Evolutionary conservation across 2,113 vertebrate genomes (phyloP), one percentile per base, ranked within the genome.

Genomic region (Scomber scombrus): DNA sequence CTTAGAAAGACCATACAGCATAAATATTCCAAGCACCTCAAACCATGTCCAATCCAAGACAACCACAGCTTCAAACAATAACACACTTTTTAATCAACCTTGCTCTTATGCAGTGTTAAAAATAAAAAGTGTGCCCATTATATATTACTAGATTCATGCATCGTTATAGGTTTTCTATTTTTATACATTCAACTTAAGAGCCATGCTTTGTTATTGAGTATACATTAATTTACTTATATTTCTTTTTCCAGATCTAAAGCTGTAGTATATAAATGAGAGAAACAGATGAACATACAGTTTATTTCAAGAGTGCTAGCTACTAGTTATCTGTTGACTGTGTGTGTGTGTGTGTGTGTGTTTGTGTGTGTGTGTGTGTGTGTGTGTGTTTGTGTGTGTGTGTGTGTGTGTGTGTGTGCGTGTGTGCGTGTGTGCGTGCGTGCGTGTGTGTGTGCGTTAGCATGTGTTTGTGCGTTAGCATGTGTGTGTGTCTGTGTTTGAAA

Each of bases 241-340:
- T n/a, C n/a, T 61, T 60, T 23, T 23, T 45, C 49, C 34, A 40
- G 55, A 18, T 81, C 14, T 10, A 5, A 21, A 46, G 56, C n/a
- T 4, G 40, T 29, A 29, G 50, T 43, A 21, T 4, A 46, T 65
- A 9, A 75, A 45, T 4, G 47, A 12, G 16, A 54, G n/a, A 54
- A 76, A 51, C 43, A n/a, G 34, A 8, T 2, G 4, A 54, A 70
- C 11, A 43, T 50, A 13, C 51, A 50, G 26, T 62, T 76, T 81
- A 81, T 84, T 82, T 82, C 19, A 86, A 3, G 66, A 6, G 15
- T 68, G 46, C 71, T 54, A 26, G 29, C 63, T 71, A 45, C 21
- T 69, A 4, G 11, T 43, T 73, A 45, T 31, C 12, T 64, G 57
- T 80, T 34, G 61, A 34, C 23, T 15, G 65, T 50, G 47, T 11